Evolutionary conservation across 2,113 vertebrate genomes (phyloP).

Genomic region (Scytalopus superciliaris): DNA sequence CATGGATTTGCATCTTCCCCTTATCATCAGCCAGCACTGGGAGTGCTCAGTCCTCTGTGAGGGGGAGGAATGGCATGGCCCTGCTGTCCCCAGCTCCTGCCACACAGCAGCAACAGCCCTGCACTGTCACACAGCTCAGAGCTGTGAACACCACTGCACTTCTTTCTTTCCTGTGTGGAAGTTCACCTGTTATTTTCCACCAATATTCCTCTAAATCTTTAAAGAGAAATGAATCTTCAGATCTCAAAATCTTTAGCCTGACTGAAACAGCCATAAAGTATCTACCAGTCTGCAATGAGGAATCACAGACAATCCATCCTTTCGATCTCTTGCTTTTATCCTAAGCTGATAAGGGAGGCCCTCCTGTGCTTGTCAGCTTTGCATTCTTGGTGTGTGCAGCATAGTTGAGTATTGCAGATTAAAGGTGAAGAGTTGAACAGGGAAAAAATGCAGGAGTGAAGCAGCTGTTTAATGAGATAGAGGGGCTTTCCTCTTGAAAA

Average conservation of each 20-base stretch:
- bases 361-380: conserved; percentile 39
- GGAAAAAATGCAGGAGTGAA: conserved; percentile 21
- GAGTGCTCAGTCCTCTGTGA: not conserved
- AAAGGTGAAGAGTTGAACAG: conserved; percentile 64
- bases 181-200: not conserved
- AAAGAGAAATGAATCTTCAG: not conserved
- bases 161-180: not conserved
- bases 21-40: not conserved
- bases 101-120: not conserved
- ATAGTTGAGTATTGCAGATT: conserved; percentile 42
- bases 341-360: conserved; percentile 54
- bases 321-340: conserved; percentile 44
- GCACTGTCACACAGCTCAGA: rapidly evolving
- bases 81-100: not conserved
- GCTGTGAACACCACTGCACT: not conserved
- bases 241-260: conserved; percentile 17
- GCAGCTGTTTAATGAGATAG: conserved; percentile 51
- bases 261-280: not conserved
- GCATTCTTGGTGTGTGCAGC: conserved; percentile 43
- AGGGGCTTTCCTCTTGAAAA: conserved; percentile 47
- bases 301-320: conserved; percentile 48
- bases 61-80: not conserved
- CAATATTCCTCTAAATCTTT: not conserved
- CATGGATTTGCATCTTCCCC: not conserved
- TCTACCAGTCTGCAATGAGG: conserved; percentile 14